These are phyloP conservation scores for Cydia amplana DNA, from an alignment of 1,140 invertebrate genomes.

Conservation along the genomic window DNA sequence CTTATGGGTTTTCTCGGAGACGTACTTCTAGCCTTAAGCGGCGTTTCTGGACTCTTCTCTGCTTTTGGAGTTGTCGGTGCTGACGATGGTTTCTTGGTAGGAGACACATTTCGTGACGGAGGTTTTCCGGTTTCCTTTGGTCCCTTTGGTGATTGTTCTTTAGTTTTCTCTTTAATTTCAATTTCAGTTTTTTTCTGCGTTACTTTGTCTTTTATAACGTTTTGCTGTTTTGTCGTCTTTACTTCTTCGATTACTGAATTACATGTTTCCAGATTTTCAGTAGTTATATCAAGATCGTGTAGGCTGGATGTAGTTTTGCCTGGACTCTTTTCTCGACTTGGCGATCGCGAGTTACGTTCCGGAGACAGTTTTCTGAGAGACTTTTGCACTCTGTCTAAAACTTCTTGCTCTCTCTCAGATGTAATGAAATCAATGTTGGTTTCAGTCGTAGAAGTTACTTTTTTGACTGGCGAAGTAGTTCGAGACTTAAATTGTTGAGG, in stretches of 20 bases:
- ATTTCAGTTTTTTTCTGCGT: conserved; percentile 41
- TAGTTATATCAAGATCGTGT: conserved; percentile 44
- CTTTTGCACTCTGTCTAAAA: conserved; percentile 61
- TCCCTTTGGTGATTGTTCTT: conserved; percentile 49
- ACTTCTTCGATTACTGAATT: conserved; percentile 36
- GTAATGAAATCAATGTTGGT: conserved; percentile 48
- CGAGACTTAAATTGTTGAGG: conserved; percentile 35
- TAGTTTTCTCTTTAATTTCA: conserved; percentile 38
- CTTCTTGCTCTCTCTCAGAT: conserved; percentile 64
- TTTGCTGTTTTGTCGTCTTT: conserved; percentile 15
- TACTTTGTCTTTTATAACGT: conserved; percentile 32
- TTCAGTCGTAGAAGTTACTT: conserved; percentile 37
- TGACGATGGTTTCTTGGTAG: conserved; percentile 55
- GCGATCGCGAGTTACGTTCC: conserved; percentile 51
- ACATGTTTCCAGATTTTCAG: conserved; percentile 34
- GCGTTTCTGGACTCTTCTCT: conserved; percentile 45
- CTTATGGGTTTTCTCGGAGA: conserved; percentile 63
- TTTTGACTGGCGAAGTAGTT: conserved; percentile 50
- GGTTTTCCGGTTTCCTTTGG: conserved; percentile 55
- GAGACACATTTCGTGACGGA: conserved; percentile 61
- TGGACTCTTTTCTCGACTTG: conserved; percentile 48
- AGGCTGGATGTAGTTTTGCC: conserved; percentile 47
- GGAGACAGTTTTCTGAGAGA: conserved; percentile 64
- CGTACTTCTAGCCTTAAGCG: conserved; percentile 58
- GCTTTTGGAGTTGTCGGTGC: conserved; percentile 43